Evolutionary conservation across 2,113 vertebrate species (phyloP).

Genomic region (Stictonetta naevosa): DNA sequence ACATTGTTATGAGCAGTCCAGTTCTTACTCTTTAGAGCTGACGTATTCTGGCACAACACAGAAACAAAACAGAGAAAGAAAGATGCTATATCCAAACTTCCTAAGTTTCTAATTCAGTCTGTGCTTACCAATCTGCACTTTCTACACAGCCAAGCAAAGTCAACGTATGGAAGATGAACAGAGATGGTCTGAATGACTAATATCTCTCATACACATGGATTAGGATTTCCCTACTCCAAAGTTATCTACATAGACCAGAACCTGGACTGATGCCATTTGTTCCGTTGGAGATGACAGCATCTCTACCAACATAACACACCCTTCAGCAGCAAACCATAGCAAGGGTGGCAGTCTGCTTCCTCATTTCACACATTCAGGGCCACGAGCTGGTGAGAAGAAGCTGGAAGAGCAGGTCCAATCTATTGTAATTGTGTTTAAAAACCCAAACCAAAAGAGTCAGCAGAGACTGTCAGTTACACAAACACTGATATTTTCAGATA

Average conservation of each 20-base stretch:
- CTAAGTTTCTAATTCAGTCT: neutral
- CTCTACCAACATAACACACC: neutral
- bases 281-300: neutral
- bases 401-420: neutral
- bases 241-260: neutral
- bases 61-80: neutral
- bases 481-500: neutral
- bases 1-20: neutral
- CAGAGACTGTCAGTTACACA: neutral
- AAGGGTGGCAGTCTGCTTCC: neutral
- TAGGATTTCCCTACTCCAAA: neutral
- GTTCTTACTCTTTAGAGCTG: neutral
- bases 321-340: neutral
- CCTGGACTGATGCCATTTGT: rapidly evolving
- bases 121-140: rapidly evolving
- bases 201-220: neutral
- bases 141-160: neutral
- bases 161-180: neutral
- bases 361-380: neutral
- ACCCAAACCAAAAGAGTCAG: neutral
- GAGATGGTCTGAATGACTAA: neutral
- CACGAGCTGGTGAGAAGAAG: neutral
- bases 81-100: neutral
- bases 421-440: neutral
- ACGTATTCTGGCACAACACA: neutral